Base-by-base conservation (phyloP, 2,888 invertebrate genomes). In the Agelastica alni region DNA sequence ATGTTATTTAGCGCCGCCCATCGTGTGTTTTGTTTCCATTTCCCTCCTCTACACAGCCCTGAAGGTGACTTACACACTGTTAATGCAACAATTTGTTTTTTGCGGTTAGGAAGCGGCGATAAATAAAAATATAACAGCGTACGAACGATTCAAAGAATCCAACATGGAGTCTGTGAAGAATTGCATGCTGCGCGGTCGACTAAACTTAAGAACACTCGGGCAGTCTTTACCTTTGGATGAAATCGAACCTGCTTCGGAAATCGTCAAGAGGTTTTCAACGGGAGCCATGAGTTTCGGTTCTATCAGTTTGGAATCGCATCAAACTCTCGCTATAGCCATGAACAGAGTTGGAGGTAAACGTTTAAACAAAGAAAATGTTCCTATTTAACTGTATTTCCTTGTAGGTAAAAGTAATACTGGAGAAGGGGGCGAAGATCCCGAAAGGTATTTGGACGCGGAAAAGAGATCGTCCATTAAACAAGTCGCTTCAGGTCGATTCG, bases 381-480 rank as follows among this genome's bases (percentile, higher is more conserved):
- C n/a, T n/a, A n/a, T n/a, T n/a, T 9, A 31, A 6, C 22, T 9
- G 7, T 44, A 6, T 37, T 14, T 30, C 7, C 16, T 97, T 66
- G 93, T 95, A 2, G 98, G 93, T 61, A 99, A 98, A 80, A 98
- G 97, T 58, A 99, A 99, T 77, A 99, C 99, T 0, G 99, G 99
- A 16, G 99, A 99, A 79, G 99, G 99, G 53, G 99, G 93, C 53
- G 90, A 91, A 75, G 84, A 89, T 69, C 85, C 89, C 0, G 89
- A 90, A 68, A 80, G 90, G 51, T 67, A 67, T 36, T 78, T 92
- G 53, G 83, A 85, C 67, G 75, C 79, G 68, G 82, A 91, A 78
- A 87, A 84, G 64, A 84, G 97, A 7, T 98, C 98, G 0, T 90
- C 97, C 5, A 99, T 99, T 72, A 99, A 99, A 76, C 99, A 99